A percentile compares a stretch with the other conserved stretches of the same genome.
Conservation (phyloP, 2,888 invertebrate species). For the Ormyrus nitidulus region DNA sequence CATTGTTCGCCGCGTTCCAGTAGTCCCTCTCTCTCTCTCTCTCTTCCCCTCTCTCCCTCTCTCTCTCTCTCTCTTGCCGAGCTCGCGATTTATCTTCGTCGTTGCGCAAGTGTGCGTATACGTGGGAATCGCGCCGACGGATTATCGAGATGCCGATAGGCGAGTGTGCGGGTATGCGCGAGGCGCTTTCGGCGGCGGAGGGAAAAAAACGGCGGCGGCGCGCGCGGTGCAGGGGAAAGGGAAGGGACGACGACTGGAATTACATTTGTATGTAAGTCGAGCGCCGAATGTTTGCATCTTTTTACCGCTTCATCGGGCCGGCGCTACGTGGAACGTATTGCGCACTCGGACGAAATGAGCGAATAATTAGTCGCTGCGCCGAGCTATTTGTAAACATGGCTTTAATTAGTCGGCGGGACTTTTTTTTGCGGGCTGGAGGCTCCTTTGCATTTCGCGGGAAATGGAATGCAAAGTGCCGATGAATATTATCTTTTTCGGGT, state of each 20-base stretch:
- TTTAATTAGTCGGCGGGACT: too few relatives aligned
- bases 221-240: background rate
- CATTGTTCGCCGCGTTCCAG: slow-evolving; percentile 60
- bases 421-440: too few relatives aligned
- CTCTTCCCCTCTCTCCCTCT: slow-evolving; percentile 1
- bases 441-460: too few relatives aligned
- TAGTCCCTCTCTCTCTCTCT: slow-evolving; percentile 57
- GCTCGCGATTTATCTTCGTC: slow-evolving; percentile 57
- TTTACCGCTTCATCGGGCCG: slow-evolving; percentile 45
- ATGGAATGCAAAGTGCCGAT: too few relatives aligned
- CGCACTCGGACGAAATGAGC: too few relatives aligned
- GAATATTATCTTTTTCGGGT: too few relatives aligned
- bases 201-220: background rate
- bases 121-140: slow-evolving; percentile 55
- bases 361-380: too few relatives aligned
- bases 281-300: slow-evolving; percentile 42
- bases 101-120: slow-evolving; percentile 42
- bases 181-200: background rate
- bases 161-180: background rate
- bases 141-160: slow-evolving; percentile 55
- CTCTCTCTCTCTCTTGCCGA: too few relatives aligned
- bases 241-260: slow-evolving; percentile 28
- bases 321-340: too few relatives aligned
- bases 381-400: too few relatives aligned
- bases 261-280: slow-evolving; percentile 47